A percentile compares a stretch with the other conserved stretches of the same genome.
These are phyloP conservation scores for Poecilobothrus nobilitatus DNA, from an alignment of 2,888 invertebrate genomes.

Conservation along the genomic window DNA sequence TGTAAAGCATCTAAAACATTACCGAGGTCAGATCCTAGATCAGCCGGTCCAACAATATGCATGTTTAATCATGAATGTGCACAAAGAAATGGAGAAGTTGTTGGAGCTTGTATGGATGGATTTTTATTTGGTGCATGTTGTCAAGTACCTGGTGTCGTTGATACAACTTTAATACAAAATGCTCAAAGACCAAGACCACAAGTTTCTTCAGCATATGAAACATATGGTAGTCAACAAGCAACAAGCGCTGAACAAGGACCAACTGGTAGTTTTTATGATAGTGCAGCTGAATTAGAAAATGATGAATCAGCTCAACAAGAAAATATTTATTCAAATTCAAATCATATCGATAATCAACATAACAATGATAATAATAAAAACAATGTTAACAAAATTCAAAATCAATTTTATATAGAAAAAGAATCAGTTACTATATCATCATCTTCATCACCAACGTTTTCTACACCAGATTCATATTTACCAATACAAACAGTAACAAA, in stretches of 20 bases:
- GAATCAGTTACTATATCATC: slow-evolving; percentile 37
- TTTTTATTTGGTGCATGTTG: slow-evolving; percentile 77
- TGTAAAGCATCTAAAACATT: slow-evolving; percentile 64
- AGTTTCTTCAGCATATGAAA: slow-evolving; percentile 31
- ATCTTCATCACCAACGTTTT: slow-evolving; percentile 34
- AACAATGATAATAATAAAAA: slow-evolving; percentile 19
- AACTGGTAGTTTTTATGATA: slow-evolving; percentile 23
- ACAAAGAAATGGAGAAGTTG: slow-evolving; percentile 69
- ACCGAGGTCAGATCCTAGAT: slow-evolving; percentile 47
- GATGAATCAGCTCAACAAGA: slow-evolving; percentile 27
- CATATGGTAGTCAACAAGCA: slow-evolving; percentile 24
- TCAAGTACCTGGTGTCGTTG: slow-evolving; percentile 53
- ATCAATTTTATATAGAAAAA: slow-evolving; percentile 33
- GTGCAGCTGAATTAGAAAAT: slow-evolving; percentile 29
- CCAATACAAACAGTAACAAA: not conserved
- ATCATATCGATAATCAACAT: slow-evolving; percentile 13
- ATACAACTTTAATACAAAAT: slow-evolving; percentile 39
- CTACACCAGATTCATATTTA: slow-evolving; percentile 22
- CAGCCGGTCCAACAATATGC: slow-evolving; percentile 68
- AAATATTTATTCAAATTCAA: slow-evolving; percentile 21
- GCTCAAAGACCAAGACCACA: slow-evolving; percentile 34
- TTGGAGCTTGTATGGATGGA: slow-evolving; percentile 87
- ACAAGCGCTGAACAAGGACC: slow-evolving; percentile 10
- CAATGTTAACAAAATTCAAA: slow-evolving; percentile 16
- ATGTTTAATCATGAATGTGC: slow-evolving; percentile 91